These are phyloP conservation scores for Callitettix versicolor DNA, from an alignment of 1,140 invertebrate genomes.

Conservation along the genomic window DNA sequence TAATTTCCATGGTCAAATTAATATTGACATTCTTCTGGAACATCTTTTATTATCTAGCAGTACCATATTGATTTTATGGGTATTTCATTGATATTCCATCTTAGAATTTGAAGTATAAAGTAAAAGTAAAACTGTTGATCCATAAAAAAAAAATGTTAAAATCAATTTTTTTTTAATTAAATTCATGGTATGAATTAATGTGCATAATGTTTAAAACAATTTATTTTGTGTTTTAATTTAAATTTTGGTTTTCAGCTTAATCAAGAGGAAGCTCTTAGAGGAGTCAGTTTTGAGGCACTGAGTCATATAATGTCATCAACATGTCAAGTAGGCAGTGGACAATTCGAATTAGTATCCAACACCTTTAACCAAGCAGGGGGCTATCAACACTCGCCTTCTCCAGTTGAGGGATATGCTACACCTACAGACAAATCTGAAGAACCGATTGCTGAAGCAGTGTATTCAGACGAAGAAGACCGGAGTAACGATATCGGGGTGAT, in stretches of 20 bases:
- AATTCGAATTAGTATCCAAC: neutral
- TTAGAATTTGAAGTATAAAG: no score
- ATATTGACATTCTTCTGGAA: no score
- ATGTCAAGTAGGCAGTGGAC: constrained; percentile 5
- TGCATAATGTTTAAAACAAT: no score
- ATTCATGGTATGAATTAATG: no score
- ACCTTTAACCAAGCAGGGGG: neutral
- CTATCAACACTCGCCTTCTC: neutral
- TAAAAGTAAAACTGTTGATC: no score
- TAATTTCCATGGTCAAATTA: no score
- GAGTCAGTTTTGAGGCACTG: constrained; percentile 9
- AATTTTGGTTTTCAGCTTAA: constrained; percentile 57
- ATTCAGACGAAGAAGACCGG: constrained; percentile 11
- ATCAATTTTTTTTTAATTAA: no score
- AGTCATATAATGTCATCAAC: constrained; percentile 11
- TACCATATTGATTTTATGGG: no score
- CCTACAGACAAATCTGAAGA: neutral
- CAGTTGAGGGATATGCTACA: neutral
- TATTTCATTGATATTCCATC: no score
- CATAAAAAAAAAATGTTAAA: no score
- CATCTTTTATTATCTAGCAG: no score
- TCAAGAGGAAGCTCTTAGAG: constrained; percentile 6
- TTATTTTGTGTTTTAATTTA: no score
- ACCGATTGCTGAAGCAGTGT: constrained; percentile 5
- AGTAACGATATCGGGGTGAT: neutral